These are phyloP conservation scores for Antedon bifida DNA, from an alignment of 35 echinoderm and acorn worm genomes.

Conservation along the genomic window DNA sequence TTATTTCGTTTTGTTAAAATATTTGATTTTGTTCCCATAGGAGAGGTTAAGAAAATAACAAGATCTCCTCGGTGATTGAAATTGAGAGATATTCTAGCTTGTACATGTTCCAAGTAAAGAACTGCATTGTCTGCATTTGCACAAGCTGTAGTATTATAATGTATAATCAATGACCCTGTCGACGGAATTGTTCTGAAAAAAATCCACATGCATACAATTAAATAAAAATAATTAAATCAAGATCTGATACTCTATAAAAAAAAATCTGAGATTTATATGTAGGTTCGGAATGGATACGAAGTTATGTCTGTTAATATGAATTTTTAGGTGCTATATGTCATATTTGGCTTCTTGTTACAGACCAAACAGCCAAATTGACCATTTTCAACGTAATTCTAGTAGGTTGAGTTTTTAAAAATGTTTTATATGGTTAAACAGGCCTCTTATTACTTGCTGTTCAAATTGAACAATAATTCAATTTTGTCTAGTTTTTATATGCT, in stretches of 20 bases:
- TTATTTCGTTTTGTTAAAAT: slow-evolving; percentile 41
- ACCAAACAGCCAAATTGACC: too few relatives aligned
- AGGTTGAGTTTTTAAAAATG: too few relatives aligned
- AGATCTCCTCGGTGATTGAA: slow-evolving; percentile 54
- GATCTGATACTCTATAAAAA: neutral
- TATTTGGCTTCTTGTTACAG: too few relatives aligned
- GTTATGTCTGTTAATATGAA: too few relatives aligned
- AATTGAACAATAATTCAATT: too few relatives aligned
- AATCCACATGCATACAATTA: neutral
- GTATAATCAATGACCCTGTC: slow-evolving; percentile 11
- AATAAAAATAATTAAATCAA: neutral
- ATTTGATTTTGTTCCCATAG: slow-evolving; percentile 43
- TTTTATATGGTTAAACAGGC: too few relatives aligned
- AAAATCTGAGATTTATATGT: neutral
- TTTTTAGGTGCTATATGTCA: too few relatives aligned
- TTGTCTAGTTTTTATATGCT: too few relatives aligned
- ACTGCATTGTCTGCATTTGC: slow-evolving; percentile 17
- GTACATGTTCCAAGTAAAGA: slow-evolving; percentile 56
- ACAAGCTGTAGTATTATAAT: slow-evolving; percentile 43
- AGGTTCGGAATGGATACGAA: too few relatives aligned
- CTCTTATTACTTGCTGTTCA: too few relatives aligned
- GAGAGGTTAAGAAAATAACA: slow-evolving; percentile 58
- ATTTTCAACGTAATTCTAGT: too few relatives aligned
- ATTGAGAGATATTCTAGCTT: slow-evolving; percentile 41
- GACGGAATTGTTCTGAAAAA: slow-evolving; percentile 18